These are phyloP conservation scores for Tetragnatha montana DNA, from an alignment of 2,888 invertebrate genomes.

Conservation along the genomic window DNA sequence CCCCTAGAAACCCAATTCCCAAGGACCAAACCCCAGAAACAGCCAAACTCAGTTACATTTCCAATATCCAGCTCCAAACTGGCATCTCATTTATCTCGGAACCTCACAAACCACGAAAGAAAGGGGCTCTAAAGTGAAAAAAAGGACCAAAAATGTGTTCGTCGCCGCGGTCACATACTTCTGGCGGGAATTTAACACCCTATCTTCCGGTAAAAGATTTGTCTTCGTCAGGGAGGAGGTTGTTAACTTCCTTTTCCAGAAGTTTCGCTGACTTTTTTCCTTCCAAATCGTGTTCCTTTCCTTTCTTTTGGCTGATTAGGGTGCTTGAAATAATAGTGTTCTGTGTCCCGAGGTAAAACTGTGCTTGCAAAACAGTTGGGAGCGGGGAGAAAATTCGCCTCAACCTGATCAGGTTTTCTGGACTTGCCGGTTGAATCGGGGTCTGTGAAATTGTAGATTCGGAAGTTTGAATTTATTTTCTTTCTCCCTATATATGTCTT, in stretches of 20 bases:
- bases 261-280: conserved; percentile 17
- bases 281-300: neutral
- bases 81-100: conserved; percentile 15
- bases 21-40: too few relatives aligned
- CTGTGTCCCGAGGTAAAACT: neutral
- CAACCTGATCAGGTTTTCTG: too few relatives aligned
- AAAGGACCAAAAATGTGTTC: neutral
- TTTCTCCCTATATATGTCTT: too few relatives aligned
- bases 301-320: neutral
- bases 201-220: conserved; percentile 23
- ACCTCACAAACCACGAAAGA: neutral
- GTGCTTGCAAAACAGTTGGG: neutral
- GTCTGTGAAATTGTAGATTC: too few relatives aligned
- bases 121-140: neutral
- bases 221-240: conserved; percentile 31
- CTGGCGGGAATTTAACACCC: conserved; percentile 24
- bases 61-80: conserved; percentile 11
- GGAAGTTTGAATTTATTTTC: too few relatives aligned
- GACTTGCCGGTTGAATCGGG: too few relatives aligned
- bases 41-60: neutral
- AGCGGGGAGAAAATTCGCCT: too few relatives aligned
- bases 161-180: conserved; percentile 6
- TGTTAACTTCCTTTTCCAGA: conserved; percentile 36
- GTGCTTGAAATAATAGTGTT: conserved; percentile 2
- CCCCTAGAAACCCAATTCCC: too few relatives aligned